A percentile compares a stretch with the other conserved stretches of the same genome.
Evolutionary conservation across 2,113 vertebrate genomes (phyloP).

Genomic region (Abramis brama): DNA sequence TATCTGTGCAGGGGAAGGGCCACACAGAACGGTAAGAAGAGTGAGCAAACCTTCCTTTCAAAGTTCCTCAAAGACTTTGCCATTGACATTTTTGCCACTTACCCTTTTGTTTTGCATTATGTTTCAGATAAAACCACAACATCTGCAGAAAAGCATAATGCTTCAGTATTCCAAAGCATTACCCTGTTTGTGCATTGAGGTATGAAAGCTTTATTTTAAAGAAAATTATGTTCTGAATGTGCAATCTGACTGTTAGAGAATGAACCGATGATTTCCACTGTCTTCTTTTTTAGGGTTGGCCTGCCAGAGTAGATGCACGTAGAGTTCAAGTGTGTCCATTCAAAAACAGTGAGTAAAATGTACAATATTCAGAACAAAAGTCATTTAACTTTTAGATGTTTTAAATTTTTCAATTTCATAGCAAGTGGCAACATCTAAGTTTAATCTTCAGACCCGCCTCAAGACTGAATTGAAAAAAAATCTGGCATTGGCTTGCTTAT

Average conservation of each 20-base stretch:
- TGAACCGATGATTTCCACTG: slow-evolving; percentile 6
- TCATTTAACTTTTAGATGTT: neutral
- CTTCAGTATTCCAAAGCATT: slow-evolving; percentile 75
- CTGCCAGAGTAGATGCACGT: slow-evolving; percentile 77
- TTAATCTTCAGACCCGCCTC: neutral
- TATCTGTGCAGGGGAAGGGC: slow-evolving; percentile 75
- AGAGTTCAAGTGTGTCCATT: slow-evolving; percentile 86
- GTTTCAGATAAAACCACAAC: slow-evolving; percentile 78
- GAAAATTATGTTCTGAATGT: neutral
- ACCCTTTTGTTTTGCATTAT: neutral
- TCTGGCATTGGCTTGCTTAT: neutral
- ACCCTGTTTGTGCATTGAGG: slow-evolving; percentile 90
- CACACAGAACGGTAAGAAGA: slow-evolving; percentile 71
- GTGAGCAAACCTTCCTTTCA: neutral
- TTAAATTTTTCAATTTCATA: neutral
- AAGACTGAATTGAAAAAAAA: neutral
- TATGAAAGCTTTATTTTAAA: slow-evolving; percentile 59
- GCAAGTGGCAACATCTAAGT: neutral
- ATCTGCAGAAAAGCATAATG: slow-evolving; percentile 66
- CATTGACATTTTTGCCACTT: neutral
- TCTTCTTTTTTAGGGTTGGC: slow-evolving; percentile 78
- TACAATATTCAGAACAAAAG: neutral
- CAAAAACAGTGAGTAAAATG: slow-evolving; percentile 79
- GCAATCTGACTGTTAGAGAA: neutral
- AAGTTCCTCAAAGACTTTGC: neutral